Evolutionary conservation across 2,888 invertebrate genomes (phyloP), one percentile per base, ranked within the genome.

Genomic region (Pediacus dermestoides): DNA sequence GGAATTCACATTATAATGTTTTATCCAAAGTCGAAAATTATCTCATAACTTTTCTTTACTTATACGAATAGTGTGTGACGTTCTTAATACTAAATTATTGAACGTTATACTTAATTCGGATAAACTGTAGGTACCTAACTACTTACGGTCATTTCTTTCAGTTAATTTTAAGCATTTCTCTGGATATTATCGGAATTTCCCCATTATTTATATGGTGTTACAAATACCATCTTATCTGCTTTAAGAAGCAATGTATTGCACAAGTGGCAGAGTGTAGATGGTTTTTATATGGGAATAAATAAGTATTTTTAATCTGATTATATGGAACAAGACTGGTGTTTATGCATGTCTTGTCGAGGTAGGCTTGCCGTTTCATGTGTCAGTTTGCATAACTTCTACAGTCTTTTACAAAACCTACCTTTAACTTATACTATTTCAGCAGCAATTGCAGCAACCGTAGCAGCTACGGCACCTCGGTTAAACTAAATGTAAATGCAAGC

Each of bases 321-420:
- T 46, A 36, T 39, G 44, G 45, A 47, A 46, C 49, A 47, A 47
- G 49, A 42, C 31, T 37, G 33, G 49, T 52, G 47, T 52, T 50
- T 52, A 50, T 50, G 47, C 46, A 44, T 41, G 42, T 49, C 51
- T 53, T 42, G 46, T 53, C 42, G 40, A 33, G 37, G 48, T 47
- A 44, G 46, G 51, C 46, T 47, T 44, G 47, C 50, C 51, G 42
- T 51, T 47, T 46, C 43, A 45, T 34, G 44, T 49, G 53, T 53
- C 51, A 45, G 42, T 46, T 46, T 48, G 53, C 49, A 53, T 53
- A 50, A 42, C 36, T 52, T 39, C 44, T 10, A 30, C 11, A 14
- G 4, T 10, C 4, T 30, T 30, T 12, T 12, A 12, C 13, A 30
- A 30, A n/a, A 30, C n/a, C 31, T 25, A 40, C 28, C 28, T 31